These are phyloP conservation scores for Trididemnum miniatum DNA, from an alignment of 23 tunicate species.

Conservation along the genomic window DNA sequence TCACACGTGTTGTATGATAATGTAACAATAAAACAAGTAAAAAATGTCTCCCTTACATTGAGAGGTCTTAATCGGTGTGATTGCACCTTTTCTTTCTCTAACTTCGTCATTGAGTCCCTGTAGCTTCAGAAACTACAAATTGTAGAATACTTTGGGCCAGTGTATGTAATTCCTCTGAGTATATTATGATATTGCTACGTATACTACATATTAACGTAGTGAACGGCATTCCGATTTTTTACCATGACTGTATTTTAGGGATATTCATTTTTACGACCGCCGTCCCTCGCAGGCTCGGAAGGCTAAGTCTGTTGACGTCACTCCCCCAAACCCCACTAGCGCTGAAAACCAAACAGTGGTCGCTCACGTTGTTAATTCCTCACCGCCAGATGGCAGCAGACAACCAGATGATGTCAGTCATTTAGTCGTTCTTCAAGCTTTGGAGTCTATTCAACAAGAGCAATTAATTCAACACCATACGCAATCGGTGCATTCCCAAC, in stretches of 20 bases:
- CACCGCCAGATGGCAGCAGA: background rate
- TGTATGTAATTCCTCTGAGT: too few relatives aligned
- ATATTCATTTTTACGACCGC: constrained; percentile 91
- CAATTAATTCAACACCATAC: constrained; percentile 9
- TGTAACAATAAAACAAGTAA: too few relatives aligned
- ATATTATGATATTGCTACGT: too few relatives aligned
- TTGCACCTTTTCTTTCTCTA: too few relatives aligned
- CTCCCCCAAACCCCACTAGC: background rate
- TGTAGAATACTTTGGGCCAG: too few relatives aligned
- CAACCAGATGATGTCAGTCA: constrained; percentile 19
- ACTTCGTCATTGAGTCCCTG: too few relatives aligned
- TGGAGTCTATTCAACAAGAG: constrained; percentile 36
- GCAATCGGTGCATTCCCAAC: constrained; percentile 12
- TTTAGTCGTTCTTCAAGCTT: constrained; percentile 38
- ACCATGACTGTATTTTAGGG: constrained; percentile 52
- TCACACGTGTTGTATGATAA: too few relatives aligned
- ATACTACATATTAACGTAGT: too few relatives aligned
- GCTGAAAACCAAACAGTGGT: background rate
- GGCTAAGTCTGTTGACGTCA: background rate
- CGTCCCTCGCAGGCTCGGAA: constrained; percentile 40
- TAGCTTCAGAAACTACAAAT: too few relatives aligned
- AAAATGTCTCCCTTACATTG: too few relatives aligned
- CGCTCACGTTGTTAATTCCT: background rate
- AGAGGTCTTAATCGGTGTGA: too few relatives aligned
- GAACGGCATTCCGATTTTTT: too few relatives aligned